phyloP scores from a whole-genome alignment of 2,888 invertebrate genomes.

The Athalia rosae region DNA sequence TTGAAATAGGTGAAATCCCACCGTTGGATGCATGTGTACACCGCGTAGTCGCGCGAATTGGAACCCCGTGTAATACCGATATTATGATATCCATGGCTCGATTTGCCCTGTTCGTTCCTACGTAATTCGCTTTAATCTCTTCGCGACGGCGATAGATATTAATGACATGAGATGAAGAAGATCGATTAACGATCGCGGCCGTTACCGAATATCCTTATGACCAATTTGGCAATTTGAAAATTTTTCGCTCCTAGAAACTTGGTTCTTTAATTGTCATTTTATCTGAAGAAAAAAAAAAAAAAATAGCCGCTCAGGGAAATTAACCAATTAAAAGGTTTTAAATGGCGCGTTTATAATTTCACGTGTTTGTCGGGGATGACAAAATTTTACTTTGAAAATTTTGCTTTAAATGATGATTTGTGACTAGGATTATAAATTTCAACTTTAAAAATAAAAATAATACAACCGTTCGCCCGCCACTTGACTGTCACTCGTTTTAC shows the following conservation, averaged over 20 bases:
- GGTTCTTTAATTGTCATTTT: too few relatives aligned
- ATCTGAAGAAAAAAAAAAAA: too few relatives aligned
- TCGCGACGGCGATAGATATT: not conserved
- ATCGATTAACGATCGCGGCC: too few relatives aligned
- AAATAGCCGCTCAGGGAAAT: conserved; percentile 37
- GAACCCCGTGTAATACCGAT: conserved; percentile 23
- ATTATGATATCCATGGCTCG: not conserved
- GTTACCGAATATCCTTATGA: too few relatives aligned
- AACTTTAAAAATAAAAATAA: too few relatives aligned
- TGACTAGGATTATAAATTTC: too few relatives aligned
- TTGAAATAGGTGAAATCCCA: conserved; percentile 31
- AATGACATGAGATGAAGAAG: not conserved
- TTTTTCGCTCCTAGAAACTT: too few relatives aligned
- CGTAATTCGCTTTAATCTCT: too few relatives aligned
- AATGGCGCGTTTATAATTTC: conserved; percentile 32
- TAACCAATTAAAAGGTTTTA: conserved; percentile 39
- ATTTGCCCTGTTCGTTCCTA: not conserved
- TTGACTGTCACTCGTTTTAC: conserved; percentile 36
- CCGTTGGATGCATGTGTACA: not conserved
- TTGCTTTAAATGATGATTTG: too few relatives aligned
- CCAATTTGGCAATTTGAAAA: too few relatives aligned
- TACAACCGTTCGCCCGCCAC: conserved; percentile 33
- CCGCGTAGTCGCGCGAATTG: conserved; percentile 8
- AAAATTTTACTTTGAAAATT: too few relatives aligned
- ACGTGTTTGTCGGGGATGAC: conserved; percentile 33